Evolutionary conservation across 2,797 vertebrate species (phyloP).

Genomic region (Heliangelus exortis): DNA sequence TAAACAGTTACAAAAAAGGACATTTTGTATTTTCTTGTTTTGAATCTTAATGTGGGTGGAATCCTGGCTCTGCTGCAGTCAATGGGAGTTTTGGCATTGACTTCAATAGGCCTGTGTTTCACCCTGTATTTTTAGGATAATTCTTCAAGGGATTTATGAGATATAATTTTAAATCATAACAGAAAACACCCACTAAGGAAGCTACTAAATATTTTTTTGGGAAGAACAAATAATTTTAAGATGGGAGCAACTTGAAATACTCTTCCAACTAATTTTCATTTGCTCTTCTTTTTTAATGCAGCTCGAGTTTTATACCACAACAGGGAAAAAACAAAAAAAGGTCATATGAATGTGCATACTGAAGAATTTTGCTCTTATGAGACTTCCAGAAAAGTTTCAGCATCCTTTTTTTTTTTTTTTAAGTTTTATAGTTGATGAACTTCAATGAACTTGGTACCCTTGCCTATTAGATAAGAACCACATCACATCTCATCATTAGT

Average conservation of each 20-base stretch:
- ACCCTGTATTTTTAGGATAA: slow-evolving; percentile 71
- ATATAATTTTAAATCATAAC: slow-evolving; percentile 70
- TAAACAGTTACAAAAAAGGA: slow-evolving; percentile 29
- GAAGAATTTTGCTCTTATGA: background rate
- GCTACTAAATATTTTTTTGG: slow-evolving; percentile 68
- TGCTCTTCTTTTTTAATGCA: slow-evolving; percentile 12
- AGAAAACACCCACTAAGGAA: slow-evolving; percentile 72
- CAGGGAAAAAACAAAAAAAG: background rate
- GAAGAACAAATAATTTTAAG: slow-evolving; percentile 59
- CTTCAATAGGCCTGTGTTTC: slow-evolving; percentile 65
- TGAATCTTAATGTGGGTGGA: slow-evolving; percentile 67
- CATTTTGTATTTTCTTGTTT: slow-evolving; percentile 65
- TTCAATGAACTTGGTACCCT: slow-evolving; percentile 69
- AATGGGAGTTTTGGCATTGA: slow-evolving; percentile 67
- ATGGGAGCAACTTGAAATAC: slow-evolving; percentile 32
- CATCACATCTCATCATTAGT: slow-evolving; percentile 56
- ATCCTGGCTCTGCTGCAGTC: slow-evolving; percentile 59
- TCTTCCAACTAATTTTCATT: slow-evolving; percentile 52
- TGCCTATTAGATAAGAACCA: slow-evolving; percentile 55
- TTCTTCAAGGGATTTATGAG: slow-evolving; percentile 67
- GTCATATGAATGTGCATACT: background rate
- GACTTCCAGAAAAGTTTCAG: slow-evolving; percentile 18
- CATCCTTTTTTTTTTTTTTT: background rate
- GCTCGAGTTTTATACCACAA: background rate
- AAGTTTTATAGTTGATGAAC: slow-evolving; percentile 53